Percentiles rank a stretch among this genome's conserved stretches.
These are phyloP conservation scores for Brienomyrus longianalis DNA, from an alignment of 2,113 vertebrate genomes.

Conservation along the genomic window DNA sequence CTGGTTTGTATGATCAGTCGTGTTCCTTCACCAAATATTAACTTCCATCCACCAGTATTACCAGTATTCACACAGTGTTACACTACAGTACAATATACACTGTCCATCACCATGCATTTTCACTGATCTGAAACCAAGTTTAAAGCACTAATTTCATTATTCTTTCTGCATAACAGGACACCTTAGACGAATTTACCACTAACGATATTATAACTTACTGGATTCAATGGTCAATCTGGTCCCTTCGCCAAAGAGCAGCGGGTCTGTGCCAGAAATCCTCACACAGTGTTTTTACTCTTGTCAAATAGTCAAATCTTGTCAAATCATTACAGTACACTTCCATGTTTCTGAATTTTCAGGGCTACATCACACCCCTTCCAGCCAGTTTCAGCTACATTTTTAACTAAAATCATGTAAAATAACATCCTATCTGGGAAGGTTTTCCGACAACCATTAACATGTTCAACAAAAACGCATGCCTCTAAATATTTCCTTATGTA, in stretches of 20 bases:
- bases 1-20: neutral
- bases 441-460: neutral
- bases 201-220: neutral
- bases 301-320: too few species aligned
- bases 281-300: neutral
- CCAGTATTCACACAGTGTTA: neutral
- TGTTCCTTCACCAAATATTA: conserved; percentile 1
- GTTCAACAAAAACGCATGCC: neutral
- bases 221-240: neutral
- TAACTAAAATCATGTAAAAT: neutral
- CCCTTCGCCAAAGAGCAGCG: neutral
- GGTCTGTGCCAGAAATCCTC: neutral
- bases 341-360: neutral
- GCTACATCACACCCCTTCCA: neutral
- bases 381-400: neutral
- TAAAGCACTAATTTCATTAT: neutral
- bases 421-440: neutral
- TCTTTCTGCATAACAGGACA: neutral
- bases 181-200: neutral
- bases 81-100: neutral
- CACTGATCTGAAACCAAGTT: neutral
- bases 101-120: neutral
- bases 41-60: too few species aligned
- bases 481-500: neutral
- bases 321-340: neutral